These are phyloP conservation scores for Sphenodon punctatus DNA, from an alignment of 2,797 vertebrate genomes.

Conservation along the genomic window DNA sequence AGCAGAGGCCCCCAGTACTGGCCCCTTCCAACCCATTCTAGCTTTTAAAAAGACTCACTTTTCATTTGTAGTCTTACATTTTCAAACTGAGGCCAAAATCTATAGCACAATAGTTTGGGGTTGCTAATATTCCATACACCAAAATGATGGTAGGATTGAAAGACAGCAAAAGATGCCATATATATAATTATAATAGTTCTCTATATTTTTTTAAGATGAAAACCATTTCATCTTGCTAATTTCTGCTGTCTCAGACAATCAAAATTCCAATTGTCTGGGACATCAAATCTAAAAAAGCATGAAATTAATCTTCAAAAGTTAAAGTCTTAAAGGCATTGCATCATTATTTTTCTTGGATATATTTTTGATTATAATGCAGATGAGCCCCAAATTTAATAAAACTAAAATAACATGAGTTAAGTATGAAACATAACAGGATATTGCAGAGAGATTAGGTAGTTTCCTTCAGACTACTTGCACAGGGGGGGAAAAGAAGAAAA, in stretches of 20 bases:
- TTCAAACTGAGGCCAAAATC: constrained; percentile 44
- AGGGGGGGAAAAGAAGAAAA: constrained; percentile 30
- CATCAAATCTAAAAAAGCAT: constrained; percentile 83
- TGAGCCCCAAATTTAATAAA: constrained; percentile 86
- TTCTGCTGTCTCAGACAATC: constrained; percentile 78
- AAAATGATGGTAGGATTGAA: constrained; percentile 11
- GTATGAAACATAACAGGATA: constrained; percentile 99
- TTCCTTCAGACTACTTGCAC: constrained; percentile 86
- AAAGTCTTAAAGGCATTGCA: constrained; percentile 83
- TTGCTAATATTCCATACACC: constrained; percentile 36
- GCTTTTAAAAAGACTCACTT: constrained; percentile 4
- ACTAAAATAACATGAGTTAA: constrained; percentile 88
- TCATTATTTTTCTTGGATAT: constrained; percentile 87
- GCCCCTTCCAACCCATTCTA: constrained; percentile 45
- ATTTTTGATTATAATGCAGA: constrained; percentile 95
- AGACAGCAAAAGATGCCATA: constrained; percentile 22
- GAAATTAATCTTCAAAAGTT: constrained; percentile 85
- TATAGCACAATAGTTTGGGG: constrained; percentile 40
- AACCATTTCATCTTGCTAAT: constrained; percentile 67
- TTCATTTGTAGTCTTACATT: constrained; percentile 33
- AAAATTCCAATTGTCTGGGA: constrained; percentile 83
- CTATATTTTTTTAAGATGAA: constrained; percentile 27
- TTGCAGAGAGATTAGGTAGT: constrained; percentile 95
- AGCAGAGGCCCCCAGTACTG: constrained; percentile 16
- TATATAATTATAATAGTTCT: no score